Evolutionary conservation across 2,888 invertebrate species (phyloP).

Genomic region (Trimorus sp.): DNA sequence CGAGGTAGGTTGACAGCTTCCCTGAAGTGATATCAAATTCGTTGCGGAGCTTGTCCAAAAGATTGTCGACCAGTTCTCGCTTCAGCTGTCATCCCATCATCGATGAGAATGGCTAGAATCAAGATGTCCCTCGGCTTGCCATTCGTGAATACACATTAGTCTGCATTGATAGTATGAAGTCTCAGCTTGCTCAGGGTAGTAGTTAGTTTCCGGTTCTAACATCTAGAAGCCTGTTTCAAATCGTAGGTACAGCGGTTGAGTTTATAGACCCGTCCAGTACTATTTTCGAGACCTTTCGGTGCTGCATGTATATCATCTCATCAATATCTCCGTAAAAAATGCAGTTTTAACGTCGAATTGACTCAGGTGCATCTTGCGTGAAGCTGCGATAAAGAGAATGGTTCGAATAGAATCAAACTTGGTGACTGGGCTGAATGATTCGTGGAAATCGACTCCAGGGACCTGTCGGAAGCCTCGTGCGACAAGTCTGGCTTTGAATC

Average conservation of each 20-base stretch:
- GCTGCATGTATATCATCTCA: background rate
- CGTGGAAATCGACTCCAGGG: constrained; percentile 70
- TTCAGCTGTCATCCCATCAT: constrained; percentile 60
- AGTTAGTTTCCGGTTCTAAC: constrained; percentile 6
- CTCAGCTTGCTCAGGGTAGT: background rate
- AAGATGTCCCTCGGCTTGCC: background rate
- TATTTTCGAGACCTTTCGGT: constrained; percentile 3
- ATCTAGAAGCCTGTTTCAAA: constrained; percentile 15
- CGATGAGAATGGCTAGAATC: constrained; percentile 58
- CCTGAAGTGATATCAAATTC: constrained; percentile 1
- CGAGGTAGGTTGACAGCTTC: background rate
- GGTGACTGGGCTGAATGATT: constrained; percentile 57
- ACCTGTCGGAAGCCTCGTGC: constrained; percentile 69
- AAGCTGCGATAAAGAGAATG: constrained; percentile 66
- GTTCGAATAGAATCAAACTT: constrained; percentile 68
- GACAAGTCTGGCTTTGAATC: constrained; percentile 73
- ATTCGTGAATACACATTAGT: constrained; percentile 72
- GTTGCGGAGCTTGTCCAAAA: background rate
- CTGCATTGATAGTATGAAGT: constrained; percentile 64
- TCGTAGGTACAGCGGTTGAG: constrained; percentile 11
- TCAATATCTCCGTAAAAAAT: constrained; percentile 52
- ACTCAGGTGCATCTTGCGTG: constrained; percentile 49
- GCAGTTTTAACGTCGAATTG: constrained; percentile 66
- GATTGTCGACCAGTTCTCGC: background rate
- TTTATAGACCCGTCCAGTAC: constrained; percentile 46